Evolutionary conservation across 2,888 invertebrate species (phyloP), one percentile per base, ranked within the genome.

Genomic region (Chelonus formosanus): DNA sequence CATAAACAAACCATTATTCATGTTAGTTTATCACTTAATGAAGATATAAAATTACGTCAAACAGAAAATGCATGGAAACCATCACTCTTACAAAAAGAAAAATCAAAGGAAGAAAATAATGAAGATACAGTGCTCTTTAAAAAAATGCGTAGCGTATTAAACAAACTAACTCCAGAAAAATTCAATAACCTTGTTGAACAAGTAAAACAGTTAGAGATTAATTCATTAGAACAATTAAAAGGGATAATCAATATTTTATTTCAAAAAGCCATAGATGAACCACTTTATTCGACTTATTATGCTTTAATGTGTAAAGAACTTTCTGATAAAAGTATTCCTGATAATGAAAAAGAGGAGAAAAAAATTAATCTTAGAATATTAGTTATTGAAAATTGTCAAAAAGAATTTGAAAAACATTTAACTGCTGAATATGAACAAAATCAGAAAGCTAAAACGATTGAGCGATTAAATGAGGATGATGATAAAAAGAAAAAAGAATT

Each of bases 31-130:
- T 91, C 91, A 0, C 83, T 93, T 5, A 87, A 90, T 57, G 92
- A 92, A 76, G 94, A 95, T 76, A 93, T 95, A 0, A 93, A 95
- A 82, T 86, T 97, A 3, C 92, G 93, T 78, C 92, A 93, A 81
- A 88, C 91, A 44, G 93, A 95, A 77, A 95, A 97, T 81, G 96
- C 97, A 0, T 97, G 97, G 97, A 92, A 92, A 77, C 96, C 97
- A 0, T 86, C 89, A 3, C 86, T 89, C 63, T 85, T 90, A 70
- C 87, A 86, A 72, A 84, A 80, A 54, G 80, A 83, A 0, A 82
- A 73, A 57, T 77, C 34, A 5, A 31, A 45, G 5, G 47, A 53
- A 43, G 54, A 59, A 5, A 20, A 20, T 20, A 20, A 31, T 8
- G 3, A 40, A 50, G 20, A 50, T 8, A 8, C 43, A 85, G 82